These are phyloP conservation scores for Drosophila aldrichi DNA, from an alignment of 2,888 invertebrate genomes.

Conservation along the genomic window DNA sequence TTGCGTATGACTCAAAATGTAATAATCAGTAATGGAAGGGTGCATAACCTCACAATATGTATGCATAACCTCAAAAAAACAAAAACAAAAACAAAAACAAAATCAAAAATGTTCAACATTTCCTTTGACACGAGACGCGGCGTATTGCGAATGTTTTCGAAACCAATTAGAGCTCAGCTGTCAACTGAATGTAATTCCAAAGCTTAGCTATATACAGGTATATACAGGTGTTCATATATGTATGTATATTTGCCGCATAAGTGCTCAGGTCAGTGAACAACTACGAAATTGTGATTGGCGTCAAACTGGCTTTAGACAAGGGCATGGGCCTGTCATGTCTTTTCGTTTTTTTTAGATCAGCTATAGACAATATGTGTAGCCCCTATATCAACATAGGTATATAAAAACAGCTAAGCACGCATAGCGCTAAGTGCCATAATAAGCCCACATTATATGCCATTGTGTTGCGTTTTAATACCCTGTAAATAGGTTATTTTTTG, in stretches of 20 bases:
- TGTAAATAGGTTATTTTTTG: neutral
- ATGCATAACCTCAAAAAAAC: neutral
- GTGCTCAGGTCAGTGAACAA: conserved; percentile 20
- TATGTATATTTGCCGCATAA: conserved; percentile 13
- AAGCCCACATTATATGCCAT: conserved; percentile 69
- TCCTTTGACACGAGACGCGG: conserved; percentile 19
- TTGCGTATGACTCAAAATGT: conserved; percentile 12
- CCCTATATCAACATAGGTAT: conserved; percentile 27
- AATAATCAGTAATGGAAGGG: neutral
- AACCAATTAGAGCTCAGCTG: conserved; percentile 69
- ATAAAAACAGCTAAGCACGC: conserved; percentile 16
- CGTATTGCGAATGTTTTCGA: conserved; percentile 46
- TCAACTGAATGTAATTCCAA: conserved; percentile 49
- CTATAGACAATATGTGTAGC: conserved; percentile 33
- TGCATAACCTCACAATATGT: conserved; percentile 14
- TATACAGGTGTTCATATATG: conserved; percentile 16
- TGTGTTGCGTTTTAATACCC: conserved; percentile 40
- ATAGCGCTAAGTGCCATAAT: conserved; percentile 55
- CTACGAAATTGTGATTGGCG: conserved; percentile 45
- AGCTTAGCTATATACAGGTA: conserved; percentile 3
- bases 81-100: conserved; percentile 1
- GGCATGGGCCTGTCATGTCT: conserved; percentile 55
- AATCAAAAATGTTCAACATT: conserved; percentile 9
- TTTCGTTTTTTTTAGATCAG: conserved; percentile 14
- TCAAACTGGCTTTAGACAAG: conserved; percentile 64